A percentile compares a stretch with the other conserved stretches of the same genome.
These are phyloP conservation scores for Neoitamus cyanurus DNA, from an alignment of 2,888 invertebrate species.

Conservation along the genomic window DNA sequence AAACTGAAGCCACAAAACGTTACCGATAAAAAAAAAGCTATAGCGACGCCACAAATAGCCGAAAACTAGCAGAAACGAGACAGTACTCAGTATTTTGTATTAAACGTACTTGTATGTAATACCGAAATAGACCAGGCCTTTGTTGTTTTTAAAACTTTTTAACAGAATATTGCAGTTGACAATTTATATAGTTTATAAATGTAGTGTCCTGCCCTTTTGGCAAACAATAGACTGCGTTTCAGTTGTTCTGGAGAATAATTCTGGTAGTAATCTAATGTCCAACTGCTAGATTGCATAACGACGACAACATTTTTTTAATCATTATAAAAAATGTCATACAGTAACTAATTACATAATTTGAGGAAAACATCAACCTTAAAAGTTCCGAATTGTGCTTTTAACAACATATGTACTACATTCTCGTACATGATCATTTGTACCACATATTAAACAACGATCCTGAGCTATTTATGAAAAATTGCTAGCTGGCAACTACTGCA, in stretches of 20 bases:
- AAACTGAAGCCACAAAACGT: conserved; percentile 48
- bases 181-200: conserved; percentile 36
- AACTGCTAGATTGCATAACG: neutral
- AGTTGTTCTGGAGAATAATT: conserved; percentile 3
- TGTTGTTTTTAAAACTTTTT: conserved; percentile 35
- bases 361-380: no score
- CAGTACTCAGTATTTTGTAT: conserved; percentile 36
- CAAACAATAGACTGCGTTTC: conserved; percentile 38
- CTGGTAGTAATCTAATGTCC: neutral
- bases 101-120: neutral
- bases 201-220: conserved; percentile 42
- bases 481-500: no score
- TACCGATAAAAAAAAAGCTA: conserved; percentile 37
- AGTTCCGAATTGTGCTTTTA: no score
- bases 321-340: no score
- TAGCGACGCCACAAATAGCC: conserved; percentile 51
- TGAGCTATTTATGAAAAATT: no score
- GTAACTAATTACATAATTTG: neutral
- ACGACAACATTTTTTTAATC: no score
- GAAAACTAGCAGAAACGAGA: conserved; percentile 50
- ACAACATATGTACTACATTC: no score
- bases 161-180: conserved; percentile 42
- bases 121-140: conserved; percentile 47
- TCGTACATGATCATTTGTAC: no score
- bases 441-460: no score